Evolutionary conservation across 2,113 vertebrate species (phyloP).

Genomic region (Meles meles): DNA sequence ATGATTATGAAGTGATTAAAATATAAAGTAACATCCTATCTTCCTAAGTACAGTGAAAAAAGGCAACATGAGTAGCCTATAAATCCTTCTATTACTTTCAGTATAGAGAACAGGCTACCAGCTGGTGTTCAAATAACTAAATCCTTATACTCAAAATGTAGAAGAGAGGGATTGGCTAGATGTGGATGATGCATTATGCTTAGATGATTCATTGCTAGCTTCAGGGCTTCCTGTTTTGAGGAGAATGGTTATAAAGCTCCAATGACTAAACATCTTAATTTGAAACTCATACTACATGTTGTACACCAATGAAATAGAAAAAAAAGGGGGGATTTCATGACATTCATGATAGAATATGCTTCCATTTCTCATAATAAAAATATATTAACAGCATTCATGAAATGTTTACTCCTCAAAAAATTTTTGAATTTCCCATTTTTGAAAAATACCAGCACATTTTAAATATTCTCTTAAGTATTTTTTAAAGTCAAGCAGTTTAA

Average conservation of each 20-base stretch:
- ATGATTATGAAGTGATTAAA: not conserved
- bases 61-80: conserved; percentile 19
- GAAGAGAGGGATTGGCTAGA: conserved; percentile 14
- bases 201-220: conserved; percentile 5
- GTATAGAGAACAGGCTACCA: not conserved
- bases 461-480: not conserved
- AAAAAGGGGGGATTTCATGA: not conserved
- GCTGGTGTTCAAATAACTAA: conserved; percentile 61
- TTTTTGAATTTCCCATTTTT: not conserved
- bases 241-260: not conserved
- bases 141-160: conserved; percentile 18
- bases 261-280: not conserved
- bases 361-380: not conserved
- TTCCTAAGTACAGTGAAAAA: not conserved
- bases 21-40: not conserved
- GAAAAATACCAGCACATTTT: not conserved
- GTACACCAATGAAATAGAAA: not conserved
- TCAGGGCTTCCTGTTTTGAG: not conserved
- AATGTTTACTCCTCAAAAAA: not conserved
- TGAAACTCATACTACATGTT: not conserved
- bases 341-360: not conserved
- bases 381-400: not conserved
- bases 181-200: conserved; percentile 5
- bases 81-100: conserved; percentile 35
- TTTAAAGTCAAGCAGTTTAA: not conserved